Evolutionary conservation across 2,888 invertebrate genomes (phyloP).

Genomic region (Drosophila rubida): DNA sequence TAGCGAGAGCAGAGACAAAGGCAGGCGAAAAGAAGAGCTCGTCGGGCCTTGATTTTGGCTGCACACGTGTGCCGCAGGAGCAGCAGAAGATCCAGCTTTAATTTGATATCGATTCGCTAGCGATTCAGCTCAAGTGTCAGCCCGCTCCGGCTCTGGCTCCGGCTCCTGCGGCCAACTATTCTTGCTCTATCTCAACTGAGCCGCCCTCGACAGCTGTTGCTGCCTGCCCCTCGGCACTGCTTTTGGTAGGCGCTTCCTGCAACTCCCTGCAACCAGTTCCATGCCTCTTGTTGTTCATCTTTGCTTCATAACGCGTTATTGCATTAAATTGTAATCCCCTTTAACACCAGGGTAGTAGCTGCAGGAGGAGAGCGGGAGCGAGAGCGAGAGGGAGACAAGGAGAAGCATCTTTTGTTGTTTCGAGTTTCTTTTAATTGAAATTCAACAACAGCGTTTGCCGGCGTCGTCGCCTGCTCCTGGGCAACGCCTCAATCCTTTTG

Average conservation of each 20-base stretch:
- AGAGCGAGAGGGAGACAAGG: not conserved
- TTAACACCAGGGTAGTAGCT: constrained; percentile 15
- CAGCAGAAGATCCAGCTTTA: constrained; percentile 45
- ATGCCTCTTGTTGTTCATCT: constrained; percentile 39
- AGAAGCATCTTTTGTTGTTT: constrained; percentile 11
- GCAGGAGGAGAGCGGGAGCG: not conserved
- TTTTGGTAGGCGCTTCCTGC: constrained; percentile 82
- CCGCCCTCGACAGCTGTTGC: constrained; percentile 53
- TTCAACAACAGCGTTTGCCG: constrained; percentile 65
- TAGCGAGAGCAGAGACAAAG: constrained; percentile 36
- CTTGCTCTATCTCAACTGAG: constrained; percentile 8
- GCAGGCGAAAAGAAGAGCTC: not conserved
- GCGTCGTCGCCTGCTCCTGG: constrained; percentile 48
- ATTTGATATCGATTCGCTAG: constrained; percentile 71
- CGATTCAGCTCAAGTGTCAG: constrained; percentile 71
- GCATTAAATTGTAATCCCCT: constrained; percentile 80
- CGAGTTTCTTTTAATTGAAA: constrained; percentile 76
- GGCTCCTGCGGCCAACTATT: constrained; percentile 11
- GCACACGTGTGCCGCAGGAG: constrained; percentile 66
- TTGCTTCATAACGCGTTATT: constrained; percentile 65
- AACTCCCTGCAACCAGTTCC: constrained; percentile 70
- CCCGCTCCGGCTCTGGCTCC: constrained; percentile 39
- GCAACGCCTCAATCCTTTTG: constrained; percentile 76
- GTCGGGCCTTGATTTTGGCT: constrained; percentile 34
- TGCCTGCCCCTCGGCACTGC: not conserved